These are phyloP conservation scores for Saccopteryx leptura DNA, from an alignment of 2,113 vertebrate species.

Conservation along the genomic window DNA sequence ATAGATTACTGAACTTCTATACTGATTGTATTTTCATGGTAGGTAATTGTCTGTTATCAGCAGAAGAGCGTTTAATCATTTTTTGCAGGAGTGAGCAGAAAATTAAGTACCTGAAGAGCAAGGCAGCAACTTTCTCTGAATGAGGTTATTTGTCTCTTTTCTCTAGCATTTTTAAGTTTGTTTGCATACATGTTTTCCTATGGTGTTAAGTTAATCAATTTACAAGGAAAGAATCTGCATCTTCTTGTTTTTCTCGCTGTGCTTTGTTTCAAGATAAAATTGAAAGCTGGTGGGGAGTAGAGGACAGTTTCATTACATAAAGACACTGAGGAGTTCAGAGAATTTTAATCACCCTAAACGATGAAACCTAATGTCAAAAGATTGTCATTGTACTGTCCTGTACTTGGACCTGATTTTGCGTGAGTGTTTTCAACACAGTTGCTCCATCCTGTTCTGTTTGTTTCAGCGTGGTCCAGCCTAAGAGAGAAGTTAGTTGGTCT, in stretches of 20 bases:
- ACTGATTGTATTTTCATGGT: neutral
- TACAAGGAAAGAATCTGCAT: constrained; percentile 48
- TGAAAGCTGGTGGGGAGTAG: constrained; percentile 64
- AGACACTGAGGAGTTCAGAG: neutral
- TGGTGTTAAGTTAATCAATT: constrained; percentile 67
- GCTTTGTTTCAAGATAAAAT: constrained; percentile 66
- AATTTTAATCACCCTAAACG: constrained; percentile 48
- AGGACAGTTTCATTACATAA: neutral
- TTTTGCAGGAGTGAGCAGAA: neutral
- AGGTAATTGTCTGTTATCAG: neutral
- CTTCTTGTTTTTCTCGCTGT: constrained; percentile 52
- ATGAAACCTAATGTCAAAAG: neutral
- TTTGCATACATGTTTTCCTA: neutral
- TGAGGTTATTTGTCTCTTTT: constrained; percentile 55
- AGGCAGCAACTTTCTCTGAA: neutral
- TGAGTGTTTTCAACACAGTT: neutral
- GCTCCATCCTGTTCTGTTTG: neutral
- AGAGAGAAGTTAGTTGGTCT: neutral
- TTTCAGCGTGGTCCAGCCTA: neutral
- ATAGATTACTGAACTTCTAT: neutral
- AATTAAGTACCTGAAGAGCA: neutral
- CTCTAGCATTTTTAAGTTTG: constrained; percentile 51
- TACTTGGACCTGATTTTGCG: neutral
- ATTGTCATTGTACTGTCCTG: neutral
- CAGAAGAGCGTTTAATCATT: neutral